Base-by-base conservation (phyloP, 2,888 invertebrate species). In the Schizaphis graminum region DNA sequence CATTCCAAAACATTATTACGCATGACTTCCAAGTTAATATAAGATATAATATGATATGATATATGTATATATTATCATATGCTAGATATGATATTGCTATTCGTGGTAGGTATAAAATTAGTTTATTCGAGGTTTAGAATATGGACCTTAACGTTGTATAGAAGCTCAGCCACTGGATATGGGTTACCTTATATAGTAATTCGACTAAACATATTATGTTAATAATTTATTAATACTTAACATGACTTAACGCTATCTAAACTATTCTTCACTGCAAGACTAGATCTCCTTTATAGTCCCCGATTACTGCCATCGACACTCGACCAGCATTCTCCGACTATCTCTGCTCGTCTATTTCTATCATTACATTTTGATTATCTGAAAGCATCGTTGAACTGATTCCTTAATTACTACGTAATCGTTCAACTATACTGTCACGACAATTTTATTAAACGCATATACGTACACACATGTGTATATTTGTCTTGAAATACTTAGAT, bases 221-320 rank as follows among this genome's bases (percentile, higher is more conserved):
- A n/a, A 67, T n/a, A 13, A 67, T 67, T n/a, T 67, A n/a, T n/a
- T 67, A n/a, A 67, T 67, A 67, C 61, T 67, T 67, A n/a, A 67
- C 61, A n/a, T 28, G 61, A 67, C n/a, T 67, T 67, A 67, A n/a
- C 13, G 13, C 61, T n/a, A 67, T 67, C 61, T 67, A 67, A 3
- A 67, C 11, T 67, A 67, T 1, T n/a, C 26, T 61, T 61, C 28
- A 61, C 3, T 28, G 61, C 3, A n/a, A 28, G 11, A 61, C 28
- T 61, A 13, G 13, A 61, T n/a, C 13, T n/a, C 3, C 28, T 61
- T 61, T 61, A 3, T 61, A 61, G 61, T 26, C 11, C n/a, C 13
- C 4, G 11, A 61, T 1, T 61, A 1, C 11, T 26, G 4, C 1
- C 28, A 61, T 61, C 26, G 28, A 28, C 28, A 10, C 61, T 28